phyloP scores from a whole-genome alignment of 2,113 vertebrate species.

The Nannospalax galili region DNA sequence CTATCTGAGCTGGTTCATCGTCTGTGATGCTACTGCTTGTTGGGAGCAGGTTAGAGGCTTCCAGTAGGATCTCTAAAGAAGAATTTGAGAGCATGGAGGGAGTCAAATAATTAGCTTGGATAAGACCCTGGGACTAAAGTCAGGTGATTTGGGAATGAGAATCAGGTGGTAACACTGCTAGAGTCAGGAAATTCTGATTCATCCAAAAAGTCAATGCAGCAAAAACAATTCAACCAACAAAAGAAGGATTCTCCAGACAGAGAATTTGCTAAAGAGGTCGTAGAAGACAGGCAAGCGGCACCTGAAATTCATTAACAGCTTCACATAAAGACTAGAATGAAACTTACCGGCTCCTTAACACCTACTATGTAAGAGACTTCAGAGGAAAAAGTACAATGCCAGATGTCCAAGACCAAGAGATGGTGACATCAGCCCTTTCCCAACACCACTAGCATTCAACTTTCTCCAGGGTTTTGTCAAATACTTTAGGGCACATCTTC shows the following conservation, averaged over 20 bases:
- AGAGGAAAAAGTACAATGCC: not conserved
- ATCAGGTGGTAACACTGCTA: not conserved
- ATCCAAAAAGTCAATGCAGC: not conserved
- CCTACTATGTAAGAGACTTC: not conserved
- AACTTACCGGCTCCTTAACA: not conserved
- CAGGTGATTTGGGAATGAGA: not conserved
- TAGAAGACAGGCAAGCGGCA: not conserved
- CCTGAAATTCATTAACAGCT: not conserved
- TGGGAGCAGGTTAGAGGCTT: not conserved
- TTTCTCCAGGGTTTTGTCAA: not conserved
- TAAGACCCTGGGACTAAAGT: not conserved
- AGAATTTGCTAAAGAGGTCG: not conserved
- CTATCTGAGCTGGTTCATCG: not conserved
- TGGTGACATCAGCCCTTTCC: not conserved
- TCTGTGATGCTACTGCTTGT: not conserved
- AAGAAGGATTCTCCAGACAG: not conserved
- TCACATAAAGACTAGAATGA: not conserved
- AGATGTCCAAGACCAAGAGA: not conserved
- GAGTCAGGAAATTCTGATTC: not conserved
- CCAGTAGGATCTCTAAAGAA: not conserved
- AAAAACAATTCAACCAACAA: not conserved
- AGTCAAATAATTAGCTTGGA: constrained; percentile 33
- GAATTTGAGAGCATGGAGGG: not conserved
- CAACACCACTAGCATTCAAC: not conserved
- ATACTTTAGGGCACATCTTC: not conserved